These are phyloP conservation scores for Alentia gelatinosa DNA, from an alignment of 2,888 invertebrate genomes.

Conservation along the genomic window DNA sequence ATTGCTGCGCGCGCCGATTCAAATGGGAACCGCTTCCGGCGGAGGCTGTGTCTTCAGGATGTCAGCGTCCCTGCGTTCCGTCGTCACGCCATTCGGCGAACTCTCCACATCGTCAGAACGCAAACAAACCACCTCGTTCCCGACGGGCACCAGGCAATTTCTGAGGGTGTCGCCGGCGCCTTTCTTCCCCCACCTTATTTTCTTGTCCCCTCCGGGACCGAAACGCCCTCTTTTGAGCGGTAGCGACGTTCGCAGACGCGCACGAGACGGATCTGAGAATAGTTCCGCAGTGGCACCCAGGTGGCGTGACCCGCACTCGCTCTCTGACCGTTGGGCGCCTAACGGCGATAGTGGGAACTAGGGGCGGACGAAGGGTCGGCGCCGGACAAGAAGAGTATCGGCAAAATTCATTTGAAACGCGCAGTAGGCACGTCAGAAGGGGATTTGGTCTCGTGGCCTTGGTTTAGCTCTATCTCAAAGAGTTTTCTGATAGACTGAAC, in stretches of 20 bases:
- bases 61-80: neutral
- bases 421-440: neutral
- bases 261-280: constrained; percentile 35
- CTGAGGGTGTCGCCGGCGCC: constrained; percentile 18
- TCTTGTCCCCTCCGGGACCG: neutral
- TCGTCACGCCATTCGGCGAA: constrained; percentile 22
- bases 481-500: neutral
- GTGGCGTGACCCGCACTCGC: constrained; percentile 31
- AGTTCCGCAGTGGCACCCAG: constrained; percentile 30
- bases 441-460: neutral
- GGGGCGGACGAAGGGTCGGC: neutral
- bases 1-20: neutral
- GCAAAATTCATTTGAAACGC: constrained; percentile 15
- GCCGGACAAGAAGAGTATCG: neutral
- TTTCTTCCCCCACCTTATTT: constrained; percentile 37
- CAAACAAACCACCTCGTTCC: neutral
- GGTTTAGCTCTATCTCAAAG: neutral
- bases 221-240: constrained; percentile 4
- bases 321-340: neutral
- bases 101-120: neutral
- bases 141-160: constrained; percentile 16
- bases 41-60: constrained; percentile 7
- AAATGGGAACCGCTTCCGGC: constrained; percentile 3
- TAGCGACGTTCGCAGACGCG: neutral
- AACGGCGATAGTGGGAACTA: neutral